phyloP scores from a whole-genome alignment of 64 coral and sea anemone genomes.

The Stichodactyla helianthus region DNA sequence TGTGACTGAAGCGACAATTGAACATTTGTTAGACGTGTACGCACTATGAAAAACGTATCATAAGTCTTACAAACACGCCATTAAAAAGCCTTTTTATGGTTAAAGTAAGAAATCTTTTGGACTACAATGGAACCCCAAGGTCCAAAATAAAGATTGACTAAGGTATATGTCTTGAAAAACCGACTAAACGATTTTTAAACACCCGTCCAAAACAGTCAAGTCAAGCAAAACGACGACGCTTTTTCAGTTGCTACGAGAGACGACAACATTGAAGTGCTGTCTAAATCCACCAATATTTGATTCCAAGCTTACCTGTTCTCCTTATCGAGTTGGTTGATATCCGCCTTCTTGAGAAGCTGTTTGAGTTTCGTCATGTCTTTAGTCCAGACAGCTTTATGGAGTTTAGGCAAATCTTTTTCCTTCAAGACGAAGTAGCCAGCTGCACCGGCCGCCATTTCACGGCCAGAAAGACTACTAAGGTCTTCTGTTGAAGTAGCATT shows the following conservation, averaged over 20 bases:
- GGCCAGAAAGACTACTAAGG: conserved; percentile 16
- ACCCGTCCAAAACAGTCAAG: background rate
- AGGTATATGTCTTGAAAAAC: background rate
- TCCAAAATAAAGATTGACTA: background rate
- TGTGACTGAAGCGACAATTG: conserved; percentile 2
- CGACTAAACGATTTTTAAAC: background rate
- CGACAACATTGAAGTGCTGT: background rate
- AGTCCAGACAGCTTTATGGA: conserved; percentile 96
- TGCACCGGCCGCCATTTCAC: conserved; percentile 32
- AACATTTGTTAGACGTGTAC: background rate
- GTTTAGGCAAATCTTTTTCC: conserved; percentile 97
- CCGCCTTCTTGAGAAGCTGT: conserved; percentile 91
- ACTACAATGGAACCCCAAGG: background rate
- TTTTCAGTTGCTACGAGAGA: conserved; percentile 24
- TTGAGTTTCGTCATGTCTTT: conserved; percentile 70
- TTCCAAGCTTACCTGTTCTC: conserved; percentile 76
- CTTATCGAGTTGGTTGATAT: conserved; percentile 95
- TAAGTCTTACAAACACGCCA: background rate
- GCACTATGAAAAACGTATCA: too few relatives aligned
- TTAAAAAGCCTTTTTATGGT: background rate
- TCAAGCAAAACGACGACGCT: conserved; percentile 7
- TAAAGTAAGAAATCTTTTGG: background rate
- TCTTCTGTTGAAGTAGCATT: conserved; percentile 50
- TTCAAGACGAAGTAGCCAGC: conserved; percentile 85
- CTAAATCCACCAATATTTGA: background rate